Evolutionary conservation across 23 tunicate species (phyloP).

Genomic region (Trididemnum miniatum): DNA sequence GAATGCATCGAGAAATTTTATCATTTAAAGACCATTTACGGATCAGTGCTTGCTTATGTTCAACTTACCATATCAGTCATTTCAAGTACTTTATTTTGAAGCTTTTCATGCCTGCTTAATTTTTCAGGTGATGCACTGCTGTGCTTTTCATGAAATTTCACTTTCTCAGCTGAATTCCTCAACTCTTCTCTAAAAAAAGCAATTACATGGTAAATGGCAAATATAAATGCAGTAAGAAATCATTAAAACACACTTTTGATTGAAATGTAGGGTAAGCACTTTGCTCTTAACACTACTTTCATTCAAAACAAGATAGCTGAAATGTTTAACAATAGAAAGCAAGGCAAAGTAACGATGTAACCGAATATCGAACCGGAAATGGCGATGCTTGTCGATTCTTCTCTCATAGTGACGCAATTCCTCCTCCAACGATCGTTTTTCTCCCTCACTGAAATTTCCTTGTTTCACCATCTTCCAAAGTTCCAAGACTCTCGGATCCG

Average conservation of each 20-base stretch:
- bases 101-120: conserved; percentile 30
- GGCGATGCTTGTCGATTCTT: conserved; percentile 58
- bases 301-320: too few relatives aligned
- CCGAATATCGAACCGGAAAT: conserved; percentile 51
- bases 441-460: conserved; percentile 56
- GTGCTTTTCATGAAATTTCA: conserved; percentile 59
- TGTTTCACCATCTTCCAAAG: conserved; percentile 43
- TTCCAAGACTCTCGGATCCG: conserved; percentile 65
- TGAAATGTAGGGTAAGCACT: too few relatives aligned
- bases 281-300: too few relatives aligned
- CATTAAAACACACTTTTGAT: too few relatives aligned
- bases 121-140: conserved; percentile 33
- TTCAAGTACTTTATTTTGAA: conserved; percentile 60
- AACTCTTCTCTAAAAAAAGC: conserved; percentile 50
- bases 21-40: too few relatives aligned
- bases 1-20: too few relatives aligned
- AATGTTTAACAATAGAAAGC: too few relatives aligned
- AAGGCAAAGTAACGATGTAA: too few relatives aligned
- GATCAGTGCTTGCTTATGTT: too few relatives aligned
- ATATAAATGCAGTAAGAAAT: background rate
- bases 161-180: conserved; percentile 58
- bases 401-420: conserved; percentile 61
- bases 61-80: conserved; percentile 49
- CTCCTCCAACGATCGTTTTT: conserved; percentile 47
- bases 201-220: background rate